These are phyloP conservation scores for Nautilus pompilius DNA, from an alignment of 1,140 invertebrate species.

Conservation along the genomic window DNA sequence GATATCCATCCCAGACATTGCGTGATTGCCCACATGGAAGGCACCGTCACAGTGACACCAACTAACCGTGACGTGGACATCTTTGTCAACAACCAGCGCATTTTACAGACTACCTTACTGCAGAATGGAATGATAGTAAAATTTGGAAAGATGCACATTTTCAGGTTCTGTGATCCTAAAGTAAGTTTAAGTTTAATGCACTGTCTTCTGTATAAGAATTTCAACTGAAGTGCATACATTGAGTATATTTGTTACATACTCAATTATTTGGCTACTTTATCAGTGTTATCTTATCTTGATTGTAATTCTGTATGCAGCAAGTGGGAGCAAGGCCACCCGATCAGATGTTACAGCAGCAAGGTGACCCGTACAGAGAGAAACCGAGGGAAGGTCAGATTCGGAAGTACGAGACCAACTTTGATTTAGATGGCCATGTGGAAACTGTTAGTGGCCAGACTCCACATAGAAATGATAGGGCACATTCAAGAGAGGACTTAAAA, in stretches of 20 bases:
- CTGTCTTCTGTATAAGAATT: background rate
- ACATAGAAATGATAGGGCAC: no score
- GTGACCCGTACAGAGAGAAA: constrained; percentile 6
- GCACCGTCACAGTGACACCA: constrained; percentile 90
- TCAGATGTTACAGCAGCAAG: background rate
- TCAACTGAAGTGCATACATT: no score
- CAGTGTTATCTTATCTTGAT: background rate
- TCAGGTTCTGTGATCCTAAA: constrained; percentile 91
- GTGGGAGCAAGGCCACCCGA: no score
- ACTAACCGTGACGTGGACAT: constrained; percentile 83
- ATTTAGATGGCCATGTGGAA: constrained; percentile 45
- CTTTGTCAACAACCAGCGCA: constrained; percentile 87
- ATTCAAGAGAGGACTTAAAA: no score
- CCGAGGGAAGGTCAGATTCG: constrained; percentile 20
- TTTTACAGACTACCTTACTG: constrained; percentile 87
- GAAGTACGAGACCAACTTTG: constrained; percentile 47
- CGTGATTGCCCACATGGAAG: constrained; percentile 85
- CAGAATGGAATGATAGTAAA: constrained; percentile 61
- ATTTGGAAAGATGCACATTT: constrained; percentile 80
- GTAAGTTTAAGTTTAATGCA: constrained; percentile 57
- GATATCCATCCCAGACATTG: constrained; percentile 86
- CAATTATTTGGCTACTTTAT: no score
- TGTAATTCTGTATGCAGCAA: background rate
- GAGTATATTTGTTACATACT: no score
- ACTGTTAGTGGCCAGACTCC: constrained; percentile 19